phyloP scores from a whole-genome alignment of 2,113 vertebrate genomes.

The Hypocryptadius cinnamomeus region DNA sequence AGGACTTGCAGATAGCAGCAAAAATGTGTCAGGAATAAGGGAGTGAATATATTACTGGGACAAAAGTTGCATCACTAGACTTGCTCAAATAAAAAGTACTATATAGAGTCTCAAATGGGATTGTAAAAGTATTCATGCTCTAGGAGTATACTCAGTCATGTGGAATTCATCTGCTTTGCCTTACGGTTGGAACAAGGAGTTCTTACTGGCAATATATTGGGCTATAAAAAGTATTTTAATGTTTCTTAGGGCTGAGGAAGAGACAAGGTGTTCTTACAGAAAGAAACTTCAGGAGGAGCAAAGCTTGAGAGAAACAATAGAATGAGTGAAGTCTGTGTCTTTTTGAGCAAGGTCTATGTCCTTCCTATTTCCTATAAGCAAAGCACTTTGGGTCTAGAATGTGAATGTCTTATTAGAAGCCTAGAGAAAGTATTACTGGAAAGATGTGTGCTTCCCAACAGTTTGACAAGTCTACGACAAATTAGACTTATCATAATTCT shows the following conservation, averaged over 20 bases:
- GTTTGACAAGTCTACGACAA: neutral
- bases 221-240: neutral
- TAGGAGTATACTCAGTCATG: neutral
- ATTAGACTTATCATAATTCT: neutral
- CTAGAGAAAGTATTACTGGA: neutral
- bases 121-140: constrained; percentile 8
- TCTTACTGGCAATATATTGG: neutral
- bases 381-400: neutral
- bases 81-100: neutral
- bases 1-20: neutral
- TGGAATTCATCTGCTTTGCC: neutral
- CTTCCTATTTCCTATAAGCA: neutral
- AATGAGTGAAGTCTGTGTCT: neutral
- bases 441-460: neutral
- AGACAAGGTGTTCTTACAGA: neutral
- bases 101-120: neutral
- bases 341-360: neutral
- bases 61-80: neutral
- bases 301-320: neutral
- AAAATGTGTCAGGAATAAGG: neutral
- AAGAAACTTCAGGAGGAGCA: neutral
- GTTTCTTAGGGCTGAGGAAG: neutral
- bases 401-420: neutral
- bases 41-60: neutral
- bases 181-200: neutral